Conservation (phyloP, 2,888 invertebrate species). For the Acleris laterana region DNA sequence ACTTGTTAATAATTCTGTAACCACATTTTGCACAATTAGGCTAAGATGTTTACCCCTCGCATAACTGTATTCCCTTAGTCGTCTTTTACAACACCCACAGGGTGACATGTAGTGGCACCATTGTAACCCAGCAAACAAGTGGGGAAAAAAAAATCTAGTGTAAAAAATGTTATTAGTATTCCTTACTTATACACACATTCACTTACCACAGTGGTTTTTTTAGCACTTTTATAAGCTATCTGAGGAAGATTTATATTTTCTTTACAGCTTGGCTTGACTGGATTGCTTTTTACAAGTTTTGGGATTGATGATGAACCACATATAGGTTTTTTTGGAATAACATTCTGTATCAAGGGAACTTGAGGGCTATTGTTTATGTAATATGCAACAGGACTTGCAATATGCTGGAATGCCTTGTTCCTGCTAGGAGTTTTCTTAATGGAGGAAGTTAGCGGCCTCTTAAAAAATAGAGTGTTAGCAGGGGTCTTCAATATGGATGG, state of each 20-base stretch:
- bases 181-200: background rate
- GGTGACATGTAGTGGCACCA: no score
- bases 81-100: no score
- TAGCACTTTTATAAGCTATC: constrained; percentile 67
- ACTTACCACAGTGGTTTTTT: constrained; percentile 67
- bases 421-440: constrained; percentile 54
- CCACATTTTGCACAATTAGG: no score
- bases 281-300: constrained; percentile 50
- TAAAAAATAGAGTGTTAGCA: constrained; percentile 47
- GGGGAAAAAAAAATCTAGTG: no score
- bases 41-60: no score
- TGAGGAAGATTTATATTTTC: constrained; percentile 63
- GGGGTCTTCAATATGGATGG: constrained; percentile 59
- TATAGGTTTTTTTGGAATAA: constrained; percentile 63
- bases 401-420: constrained; percentile 59
- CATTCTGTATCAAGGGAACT: constrained; percentile 61
- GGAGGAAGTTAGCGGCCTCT: constrained; percentile 49
- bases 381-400: constrained; percentile 69
- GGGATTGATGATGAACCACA: constrained; percentile 60
- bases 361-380: constrained; percentile 68
- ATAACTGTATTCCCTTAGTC: no score
- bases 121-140: no score
- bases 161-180: background rate
- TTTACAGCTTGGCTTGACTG: constrained; percentile 51
- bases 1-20: no score